Evolutionary conservation across 2,888 invertebrate species (phyloP), one percentile per base, ranked within the genome.

Genomic region (Noctua comes): DNA sequence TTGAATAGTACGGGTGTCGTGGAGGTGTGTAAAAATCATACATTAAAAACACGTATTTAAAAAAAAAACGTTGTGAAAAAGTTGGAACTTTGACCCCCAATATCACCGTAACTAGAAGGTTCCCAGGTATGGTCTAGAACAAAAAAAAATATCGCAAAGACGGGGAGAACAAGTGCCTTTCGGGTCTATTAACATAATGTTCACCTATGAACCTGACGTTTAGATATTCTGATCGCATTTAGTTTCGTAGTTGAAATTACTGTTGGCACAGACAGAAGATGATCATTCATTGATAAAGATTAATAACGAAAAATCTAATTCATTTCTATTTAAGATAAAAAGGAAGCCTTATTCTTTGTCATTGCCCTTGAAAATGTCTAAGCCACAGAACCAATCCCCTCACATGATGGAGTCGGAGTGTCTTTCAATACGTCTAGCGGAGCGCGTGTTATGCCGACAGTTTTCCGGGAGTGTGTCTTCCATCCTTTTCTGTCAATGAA

Each of bases 391-490:
- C 74, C 68, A 84, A 86, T 86, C 54, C 69, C 54, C 46, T 43
- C 71, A 83, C 64, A 74, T 78, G 73, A 86, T 78, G n/a, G 65
- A 83, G 84, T 62, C 68, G 57, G 69, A 62, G 68, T 74, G 54
- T 79, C 70, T 71, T 68, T 77, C 65, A 83, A 83, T 69, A 66
- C 69, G 57, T 64, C 66, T 64, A 59, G n/a, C 59, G 64, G 43
- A 59, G 74, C 72, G 48, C 64, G 36, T 40, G 78, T 73, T n/a
- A 62, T 59, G 27, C n/a, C 16, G 54, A 21, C 66, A 57, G 72
- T 73, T 73, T 83, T 83, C 57, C 68, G 54, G 66, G 36, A 43
- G 18, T 31, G 31, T 43, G 31, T 68, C 31, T 71, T 84, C 40
- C 51, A 59, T 72, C 64, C 6, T 64, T 85, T 79, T 75, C 40